Evolutionary conservation across 1,140 invertebrate species (phyloP), one percentile per base, ranked within the genome.

Genomic region (Drosophila biarmipes): DNA sequence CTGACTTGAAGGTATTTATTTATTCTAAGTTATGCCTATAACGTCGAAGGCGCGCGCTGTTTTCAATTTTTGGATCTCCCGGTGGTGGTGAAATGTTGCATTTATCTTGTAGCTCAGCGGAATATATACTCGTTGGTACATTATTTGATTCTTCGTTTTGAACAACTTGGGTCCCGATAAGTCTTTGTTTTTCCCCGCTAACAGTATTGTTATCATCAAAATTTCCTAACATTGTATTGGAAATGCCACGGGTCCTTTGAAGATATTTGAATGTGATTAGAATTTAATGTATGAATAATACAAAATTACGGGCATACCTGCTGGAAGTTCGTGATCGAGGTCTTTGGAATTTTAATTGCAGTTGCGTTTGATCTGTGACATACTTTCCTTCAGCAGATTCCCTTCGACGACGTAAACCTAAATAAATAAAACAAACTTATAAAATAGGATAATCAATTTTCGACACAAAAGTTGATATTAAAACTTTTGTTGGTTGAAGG

Each of bases 311-410:
- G 14, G 6, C 21, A 37, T 78, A 92, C 91, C 91, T 72, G 56
- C 71, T 91, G 12, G 75, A 73, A 8, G 72, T 68, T 17, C 94
- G 92, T 19, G 90, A 77, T 72, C 94, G 92, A 15, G 96, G 94
- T 59, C 96, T 93, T 84, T 95, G 94, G 92, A 96, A 96, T 37
- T 95, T 92, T 49, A 96, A 92, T 80, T 95, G 95, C 58, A 96
- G 92, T 85, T 96, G 95, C 24, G 94, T 94, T 40, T 94, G 94
- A 91, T 96, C 96, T 5, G 94, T 94, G 0, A 96, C 95, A 91
- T 96, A 96, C 89, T 96, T 96, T 62, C 68, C 84, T 34, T 96
- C 96, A 46, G 93, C 93, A 10, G 84, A 76, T 63, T 95, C 94
- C 14, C 96, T 93, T n/a, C 96, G 93, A 8, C 95, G 93, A n/a